A percentile compares a stretch with the other conserved stretches of the same genome.
phyloP scores from a whole-genome alignment of 2,888 invertebrate species.

The Mongoloraphidia duomilia region DNA sequence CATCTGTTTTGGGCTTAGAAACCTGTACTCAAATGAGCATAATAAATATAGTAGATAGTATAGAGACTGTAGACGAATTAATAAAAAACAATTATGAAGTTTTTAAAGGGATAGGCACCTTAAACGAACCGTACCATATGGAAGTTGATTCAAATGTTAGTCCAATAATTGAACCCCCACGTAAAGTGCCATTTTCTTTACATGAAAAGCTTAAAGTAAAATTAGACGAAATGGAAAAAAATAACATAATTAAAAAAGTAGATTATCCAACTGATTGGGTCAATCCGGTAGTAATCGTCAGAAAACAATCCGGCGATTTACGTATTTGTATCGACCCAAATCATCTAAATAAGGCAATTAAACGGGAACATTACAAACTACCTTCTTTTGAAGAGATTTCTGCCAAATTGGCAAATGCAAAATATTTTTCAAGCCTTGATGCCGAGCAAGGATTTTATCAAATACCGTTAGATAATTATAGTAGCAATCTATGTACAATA shows the following conservation, averaged over 20 bases:
- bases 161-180: too few relatives aligned
- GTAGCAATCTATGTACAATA: slow-evolving; percentile 13
- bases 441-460: slow-evolving; percentile 12
- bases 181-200: slow-evolving; percentile 13
- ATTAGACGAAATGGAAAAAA: slow-evolving; percentile 12
- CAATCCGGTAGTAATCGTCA: slow-evolving; percentile 14
- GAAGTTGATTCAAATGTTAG: too few relatives aligned
- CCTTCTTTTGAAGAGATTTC: slow-evolving; percentile 13
- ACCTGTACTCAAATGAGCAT: too few relatives aligned
- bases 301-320: slow-evolving; percentile 10
- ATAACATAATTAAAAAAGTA: slow-evolving; percentile 13
- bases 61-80: too few relatives aligned
- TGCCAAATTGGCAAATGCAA: slow-evolving; percentile 9
- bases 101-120: too few relatives aligned
- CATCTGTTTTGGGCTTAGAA: too few relatives aligned
- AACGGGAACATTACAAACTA: slow-evolving; percentile 10
- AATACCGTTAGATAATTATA: slow-evolving; percentile 12
- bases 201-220: slow-evolving; percentile 12
- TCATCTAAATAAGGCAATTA: slow-evolving; percentile 12
- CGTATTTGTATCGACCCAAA: slow-evolving; percentile 13
- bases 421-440: slow-evolving; percentile 11
- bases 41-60: too few relatives aligned
- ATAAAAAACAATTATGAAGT: too few relatives aligned
- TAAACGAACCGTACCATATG: too few relatives aligned
- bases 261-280: slow-evolving; percentile 16